Base-by-base conservation (phyloP, 1,140 invertebrate species). In the Bombus affinis region DNA sequence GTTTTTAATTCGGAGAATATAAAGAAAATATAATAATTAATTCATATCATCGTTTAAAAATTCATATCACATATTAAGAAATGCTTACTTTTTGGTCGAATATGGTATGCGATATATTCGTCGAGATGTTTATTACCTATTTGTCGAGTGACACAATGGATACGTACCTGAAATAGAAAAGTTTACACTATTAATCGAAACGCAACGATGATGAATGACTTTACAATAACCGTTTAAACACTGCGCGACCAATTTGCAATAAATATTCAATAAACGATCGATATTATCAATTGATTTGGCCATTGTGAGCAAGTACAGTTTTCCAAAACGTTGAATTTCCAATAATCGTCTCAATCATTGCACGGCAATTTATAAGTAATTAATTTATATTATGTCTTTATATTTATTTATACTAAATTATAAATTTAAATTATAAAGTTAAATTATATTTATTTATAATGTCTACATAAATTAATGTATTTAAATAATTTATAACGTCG, bases 161-260 rank as follows among this genome's bases (percentile, higher is more conserved):
- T 57, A 81, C 83, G 6, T 81, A 85, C 83, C 83, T 85, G 83
- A 57, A 81, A 85, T 3, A 18, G 28, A 62, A 74, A 85, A 57
- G 22, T 35, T 32, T 39, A 25, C 15, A 4, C 13, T 6, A 78
- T 83, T 78, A 83, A 68, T 76, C 28, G 65, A 53, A 75, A 77
- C 4, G 22, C 28, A 47, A n/a, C 12, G 18, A 6, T 65, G n/a
- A 22, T 10, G n/a, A 71, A 37, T 15, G 22, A 53, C n/a, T 62
- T 37, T 74, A 22, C 39, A 44, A 75, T 47, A 37, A 53, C 28
- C 39, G 13, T 35, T 75, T 44, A 59, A 57, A 72, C 12, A 39
- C 12, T 18, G 1, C 6, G 13, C 3, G 28, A 62, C 1, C 12
- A n/a, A n/a, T 62, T n/a, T 9, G 18, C 2, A n/a, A 28, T 74